phyloP scores from a whole-genome alignment of 2,888 invertebrate species.

The Polymixis flavicincta region DNA sequence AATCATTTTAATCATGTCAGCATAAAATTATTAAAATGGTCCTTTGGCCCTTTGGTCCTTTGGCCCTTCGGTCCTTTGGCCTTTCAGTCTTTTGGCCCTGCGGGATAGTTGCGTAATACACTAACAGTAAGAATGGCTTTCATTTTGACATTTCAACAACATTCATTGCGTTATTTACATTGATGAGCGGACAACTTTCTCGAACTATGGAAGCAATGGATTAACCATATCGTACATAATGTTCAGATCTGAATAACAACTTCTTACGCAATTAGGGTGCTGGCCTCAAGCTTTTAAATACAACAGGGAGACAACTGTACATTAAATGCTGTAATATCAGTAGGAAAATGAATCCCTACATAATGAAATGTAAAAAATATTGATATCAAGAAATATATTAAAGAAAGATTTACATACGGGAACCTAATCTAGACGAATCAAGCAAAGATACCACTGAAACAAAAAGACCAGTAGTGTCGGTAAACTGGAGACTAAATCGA shows the following conservation, averaged over 20 bases:
- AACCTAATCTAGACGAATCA: not conserved
- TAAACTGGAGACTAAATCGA: conserved; percentile 57
- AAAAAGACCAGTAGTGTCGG: not conserved
- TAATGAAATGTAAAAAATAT: not conserved
- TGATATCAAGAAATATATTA: not conserved
- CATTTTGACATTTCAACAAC: too few species aligned
- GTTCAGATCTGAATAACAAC: too few species aligned
- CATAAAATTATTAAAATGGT: conserved; percentile 20
- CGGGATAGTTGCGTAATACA: too few species aligned
- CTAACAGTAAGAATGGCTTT: too few species aligned
- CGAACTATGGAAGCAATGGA: too few species aligned
- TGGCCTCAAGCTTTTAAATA: not conserved
- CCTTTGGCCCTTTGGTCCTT: conserved; percentile 17
- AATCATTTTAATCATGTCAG: conserved; percentile 37
- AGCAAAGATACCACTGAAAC: not conserved
- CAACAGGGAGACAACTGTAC: not conserved
- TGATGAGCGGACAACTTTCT: too few species aligned
- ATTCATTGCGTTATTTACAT: too few species aligned
- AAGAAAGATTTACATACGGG: not conserved
- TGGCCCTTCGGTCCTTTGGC: conserved; percentile 1
- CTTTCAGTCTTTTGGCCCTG: not conserved
- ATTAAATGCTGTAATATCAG: not conserved
- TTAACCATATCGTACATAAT: too few species aligned
- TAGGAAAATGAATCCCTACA: not conserved
- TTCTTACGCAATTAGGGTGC: too few species aligned